phyloP scores from a whole-genome alignment of 2,888 invertebrate species.

The Macroteleia sp. region DNA sequence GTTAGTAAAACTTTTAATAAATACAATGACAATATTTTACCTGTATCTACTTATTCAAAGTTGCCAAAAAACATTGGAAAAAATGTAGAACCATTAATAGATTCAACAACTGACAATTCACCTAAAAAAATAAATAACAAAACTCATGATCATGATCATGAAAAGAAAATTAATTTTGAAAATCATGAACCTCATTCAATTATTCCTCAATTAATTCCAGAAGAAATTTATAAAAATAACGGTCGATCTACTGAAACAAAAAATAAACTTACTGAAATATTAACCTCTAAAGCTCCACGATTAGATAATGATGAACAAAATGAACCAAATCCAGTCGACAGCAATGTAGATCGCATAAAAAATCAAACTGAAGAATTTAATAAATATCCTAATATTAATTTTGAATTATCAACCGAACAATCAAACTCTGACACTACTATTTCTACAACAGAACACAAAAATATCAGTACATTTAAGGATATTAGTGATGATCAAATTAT shows the following conservation, averaged over 20 bases:
- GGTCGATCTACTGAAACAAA: constrained; percentile 25
- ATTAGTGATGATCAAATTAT: not conserved
- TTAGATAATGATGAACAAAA: constrained; percentile 85
- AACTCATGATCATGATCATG: constrained; percentile 25
- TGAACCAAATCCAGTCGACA: constrained; percentile 85
- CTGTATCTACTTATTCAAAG: constrained; percentile 69
- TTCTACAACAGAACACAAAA: not conserved
- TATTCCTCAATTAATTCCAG: constrained; percentile 74
- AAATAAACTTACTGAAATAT: constrained; percentile 82
- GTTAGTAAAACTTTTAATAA: constrained; percentile 69
- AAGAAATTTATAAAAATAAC: constrained; percentile 59
- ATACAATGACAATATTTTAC: constrained; percentile 70
- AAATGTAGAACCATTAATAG: constrained; percentile 72
- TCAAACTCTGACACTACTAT: too few relatives aligned
- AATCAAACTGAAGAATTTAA: constrained; percentile 59
- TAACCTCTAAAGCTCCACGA: constrained; percentile 82
- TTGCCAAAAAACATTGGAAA: constrained; percentile 74
- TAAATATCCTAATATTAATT: constrained; percentile 2
- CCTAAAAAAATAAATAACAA: constrained; percentile 68
- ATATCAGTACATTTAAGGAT: not conserved
- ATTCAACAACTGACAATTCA: constrained; percentile 60
- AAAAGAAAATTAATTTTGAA: constrained; percentile 37
- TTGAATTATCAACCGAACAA: not conserved
- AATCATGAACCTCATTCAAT: constrained; percentile 69
- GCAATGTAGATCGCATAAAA: constrained; percentile 75